These are phyloP conservation scores for Palythoa caribaeorum DNA, from an alignment of 92 coral and sea anemone genomes.

Conservation along the genomic window DNA sequence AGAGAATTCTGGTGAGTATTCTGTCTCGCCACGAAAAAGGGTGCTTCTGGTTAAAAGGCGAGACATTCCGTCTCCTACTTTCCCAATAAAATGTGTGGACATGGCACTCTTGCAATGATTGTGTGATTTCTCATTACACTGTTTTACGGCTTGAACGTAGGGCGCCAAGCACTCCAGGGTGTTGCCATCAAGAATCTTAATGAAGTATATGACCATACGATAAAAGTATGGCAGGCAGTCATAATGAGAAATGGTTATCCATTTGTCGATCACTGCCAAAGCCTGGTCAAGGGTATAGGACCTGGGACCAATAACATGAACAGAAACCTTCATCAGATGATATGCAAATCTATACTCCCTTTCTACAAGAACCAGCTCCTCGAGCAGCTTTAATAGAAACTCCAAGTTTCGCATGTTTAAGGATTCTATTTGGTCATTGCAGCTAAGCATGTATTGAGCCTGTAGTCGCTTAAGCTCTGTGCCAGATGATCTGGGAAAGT, in stretches of 20 bases:
- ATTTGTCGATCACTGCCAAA: conserved; percentile 62
- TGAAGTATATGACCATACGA: conserved; percentile 77
- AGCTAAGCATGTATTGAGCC: conserved; percentile 71
- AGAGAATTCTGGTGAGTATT: conserved; percentile 57
- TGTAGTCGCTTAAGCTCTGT: conserved; percentile 77
- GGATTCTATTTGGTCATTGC: conserved; percentile 58
- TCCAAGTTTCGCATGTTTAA: conserved; percentile 47
- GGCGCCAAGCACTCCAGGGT: conserved; percentile 48
- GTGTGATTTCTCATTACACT: conserved; percentile 75
- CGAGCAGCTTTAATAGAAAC: conserved; percentile 69
- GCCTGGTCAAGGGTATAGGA: conserved; percentile 81
- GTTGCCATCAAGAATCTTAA: conserved; percentile 79
- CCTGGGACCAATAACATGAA: conserved; percentile 65
- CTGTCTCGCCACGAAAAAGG: conserved; percentile 71
- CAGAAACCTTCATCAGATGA: conserved; percentile 77
- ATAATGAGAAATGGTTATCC: conserved; percentile 58
- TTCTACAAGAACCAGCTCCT: conserved; percentile 70
- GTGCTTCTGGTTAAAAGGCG: conserved; percentile 71
- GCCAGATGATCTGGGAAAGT: conserved; percentile 71
- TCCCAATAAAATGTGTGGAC: conserved; percentile 71
- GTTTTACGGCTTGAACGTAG: conserved; percentile 51
- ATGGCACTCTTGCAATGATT: conserved; percentile 68
- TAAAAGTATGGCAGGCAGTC: conserved; percentile 77
- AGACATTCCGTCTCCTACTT: conserved; percentile 84
- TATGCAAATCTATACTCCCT: conserved; percentile 55